A percentile compares a stretch with the other conserved stretches of the same genome.
Conservation (phyloP, 2,113 vertebrate species). For the Aptenodytes forsteri region DNA sequence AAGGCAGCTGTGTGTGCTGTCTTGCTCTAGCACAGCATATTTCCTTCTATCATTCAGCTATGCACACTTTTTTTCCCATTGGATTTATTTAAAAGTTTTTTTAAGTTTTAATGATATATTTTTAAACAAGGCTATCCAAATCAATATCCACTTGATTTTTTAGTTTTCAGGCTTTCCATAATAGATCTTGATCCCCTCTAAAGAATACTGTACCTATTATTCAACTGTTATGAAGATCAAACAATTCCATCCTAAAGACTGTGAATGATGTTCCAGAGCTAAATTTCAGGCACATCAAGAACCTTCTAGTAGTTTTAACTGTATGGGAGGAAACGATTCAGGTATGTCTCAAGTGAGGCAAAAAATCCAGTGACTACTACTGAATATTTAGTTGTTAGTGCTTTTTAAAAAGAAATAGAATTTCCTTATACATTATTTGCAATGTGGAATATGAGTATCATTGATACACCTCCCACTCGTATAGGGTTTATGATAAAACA, state of each 20-base stretch:
- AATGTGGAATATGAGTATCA: not conserved
- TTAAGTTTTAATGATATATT: not conserved
- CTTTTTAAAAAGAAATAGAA: not conserved
- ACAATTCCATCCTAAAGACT: not conserved
- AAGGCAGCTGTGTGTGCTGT: not conserved
- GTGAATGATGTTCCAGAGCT: not conserved
- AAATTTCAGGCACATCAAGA: not conserved
- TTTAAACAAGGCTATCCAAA: not conserved
- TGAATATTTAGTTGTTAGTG: not conserved
- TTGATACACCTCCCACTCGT: fast-evolving
- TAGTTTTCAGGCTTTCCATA: not conserved
- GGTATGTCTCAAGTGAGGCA: not conserved
- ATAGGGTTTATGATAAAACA: not conserved
- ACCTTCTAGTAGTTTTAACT: not conserved
- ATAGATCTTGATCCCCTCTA: not conserved
- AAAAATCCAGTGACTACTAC: not conserved
- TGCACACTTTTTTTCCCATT: fast-evolving
- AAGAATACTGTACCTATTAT: not conserved
- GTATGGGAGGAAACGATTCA: not conserved
- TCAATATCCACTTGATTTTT: not conserved
- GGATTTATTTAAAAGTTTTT: not conserved
- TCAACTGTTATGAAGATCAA: not conserved
- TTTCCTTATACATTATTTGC: not conserved
- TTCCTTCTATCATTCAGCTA: not conserved
- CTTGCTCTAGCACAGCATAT: not conserved